Percentiles rank a stretch among this genome's conserved stretches.
phyloP scores from a whole-genome alignment of 2,888 invertebrate genomes.

The Notocelia uddmanniana region DNA sequence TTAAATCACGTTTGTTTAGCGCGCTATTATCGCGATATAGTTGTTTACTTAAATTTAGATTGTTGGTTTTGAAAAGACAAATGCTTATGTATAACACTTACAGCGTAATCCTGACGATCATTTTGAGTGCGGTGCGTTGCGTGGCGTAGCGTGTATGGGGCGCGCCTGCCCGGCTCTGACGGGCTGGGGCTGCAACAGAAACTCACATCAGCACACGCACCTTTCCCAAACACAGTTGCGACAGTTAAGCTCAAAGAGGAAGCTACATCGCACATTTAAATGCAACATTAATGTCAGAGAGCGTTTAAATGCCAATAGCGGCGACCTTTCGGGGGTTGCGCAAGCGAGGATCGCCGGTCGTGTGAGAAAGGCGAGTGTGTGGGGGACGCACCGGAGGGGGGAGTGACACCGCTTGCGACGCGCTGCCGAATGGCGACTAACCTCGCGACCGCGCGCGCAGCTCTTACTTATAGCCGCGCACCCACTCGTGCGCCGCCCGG shows the following conservation, averaged over 20 bases:
- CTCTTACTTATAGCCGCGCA: conserved; percentile 83
- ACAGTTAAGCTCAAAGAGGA: conserved; percentile 83
- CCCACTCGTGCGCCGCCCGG: conserved; percentile 60
- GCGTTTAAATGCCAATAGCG: conserved; percentile 84
- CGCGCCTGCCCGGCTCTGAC: conserved; percentile 68
- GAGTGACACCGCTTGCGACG: conserved; percentile 75
- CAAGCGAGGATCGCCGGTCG: conserved; percentile 81
- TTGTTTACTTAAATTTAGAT: not conserved
- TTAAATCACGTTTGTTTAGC: conserved; percentile 13
- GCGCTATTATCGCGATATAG: not conserved
- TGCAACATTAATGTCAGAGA: conserved; percentile 85
- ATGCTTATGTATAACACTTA: conserved; percentile 63
- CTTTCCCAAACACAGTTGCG: conserved; percentile 83
- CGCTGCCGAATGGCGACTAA: conserved; percentile 84
- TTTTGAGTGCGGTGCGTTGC: conserved; percentile 58
- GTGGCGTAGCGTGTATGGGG: conserved; percentile 55
- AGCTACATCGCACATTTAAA: conserved; percentile 83
- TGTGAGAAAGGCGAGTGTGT: conserved; percentile 79
- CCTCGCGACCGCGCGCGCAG: conserved; percentile 79
- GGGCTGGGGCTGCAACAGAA: conserved; percentile 81
- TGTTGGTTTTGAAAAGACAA: not conserved
- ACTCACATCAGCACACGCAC: conserved; percentile 81
- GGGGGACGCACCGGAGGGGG: conserved; percentile 72
- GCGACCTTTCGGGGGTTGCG: conserved; percentile 83
- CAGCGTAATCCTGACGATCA: conserved; percentile 78